Conservation (phyloP, 2,113 vertebrate species). For the Archocentrus centrarchus region DNA sequence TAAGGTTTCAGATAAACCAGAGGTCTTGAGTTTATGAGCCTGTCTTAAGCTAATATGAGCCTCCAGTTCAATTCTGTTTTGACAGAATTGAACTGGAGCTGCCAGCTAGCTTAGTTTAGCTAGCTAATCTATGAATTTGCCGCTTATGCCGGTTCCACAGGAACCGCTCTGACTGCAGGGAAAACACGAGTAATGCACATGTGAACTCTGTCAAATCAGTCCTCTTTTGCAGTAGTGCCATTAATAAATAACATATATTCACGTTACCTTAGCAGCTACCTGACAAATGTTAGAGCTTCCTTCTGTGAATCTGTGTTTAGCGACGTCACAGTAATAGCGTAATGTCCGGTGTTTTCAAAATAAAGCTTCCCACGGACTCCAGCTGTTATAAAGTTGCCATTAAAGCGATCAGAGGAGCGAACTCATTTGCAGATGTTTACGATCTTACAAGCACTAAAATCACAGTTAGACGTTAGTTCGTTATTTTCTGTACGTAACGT, state of each 20-base stretch:
- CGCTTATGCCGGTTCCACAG: not conserved
- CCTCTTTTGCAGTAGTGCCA: rapidly evolving
- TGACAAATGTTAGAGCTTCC: conserved; percentile 60
- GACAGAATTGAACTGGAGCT: not conserved
- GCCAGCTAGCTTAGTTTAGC: conserved; percentile 40
- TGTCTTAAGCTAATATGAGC: not conserved
- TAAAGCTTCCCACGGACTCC: conserved; percentile 8
- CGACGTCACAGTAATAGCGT: not conserved
- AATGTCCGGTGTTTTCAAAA: conserved; percentile 53
- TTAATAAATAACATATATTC: not conserved
- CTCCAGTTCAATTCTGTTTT: not conserved
- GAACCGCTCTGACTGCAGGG: not conserved
- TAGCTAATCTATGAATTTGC: not conserved
- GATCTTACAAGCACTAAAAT: no score
- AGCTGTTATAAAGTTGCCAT: no score
- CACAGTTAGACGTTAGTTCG: no score
- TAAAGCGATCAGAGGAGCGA: no score
- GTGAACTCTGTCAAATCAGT: rapidly evolving
- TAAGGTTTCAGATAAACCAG: not conserved
- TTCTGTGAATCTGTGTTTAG: conserved; percentile 9
- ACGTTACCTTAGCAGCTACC: conserved; percentile 41
- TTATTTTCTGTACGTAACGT: no score
- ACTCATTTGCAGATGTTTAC: no score
- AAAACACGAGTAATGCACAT: rapidly evolving
- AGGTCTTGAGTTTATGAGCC: not conserved